These are phyloP conservation scores for Philaenus spumarius DNA, from an alignment of 1,140 invertebrate species.

Conservation along the genomic window DNA sequence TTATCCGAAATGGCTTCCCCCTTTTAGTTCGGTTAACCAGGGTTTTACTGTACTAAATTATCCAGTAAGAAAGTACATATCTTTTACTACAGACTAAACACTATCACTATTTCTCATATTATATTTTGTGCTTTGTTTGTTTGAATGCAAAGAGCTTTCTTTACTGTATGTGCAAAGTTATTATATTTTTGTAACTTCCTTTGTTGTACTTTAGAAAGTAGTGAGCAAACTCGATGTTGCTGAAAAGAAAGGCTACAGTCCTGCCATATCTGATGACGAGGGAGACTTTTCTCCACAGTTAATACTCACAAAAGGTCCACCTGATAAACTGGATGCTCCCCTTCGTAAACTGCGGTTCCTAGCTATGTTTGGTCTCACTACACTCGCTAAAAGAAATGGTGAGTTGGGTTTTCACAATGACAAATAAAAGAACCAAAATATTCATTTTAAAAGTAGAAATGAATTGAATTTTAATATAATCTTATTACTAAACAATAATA, in stretches of 20 bases:
- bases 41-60: too few species aligned
- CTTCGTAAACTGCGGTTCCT: slow-evolving; percentile 42
- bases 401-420: slow-evolving; percentile 20
- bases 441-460: too few species aligned
- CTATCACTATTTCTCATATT: too few species aligned
- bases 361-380: slow-evolving; percentile 43
- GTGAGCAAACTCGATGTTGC: slow-evolving; percentile 1
- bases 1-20: too few species aligned
- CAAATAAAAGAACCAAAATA: too few species aligned
- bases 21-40: too few species aligned
- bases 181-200: background rate
- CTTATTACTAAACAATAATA: too few species aligned
- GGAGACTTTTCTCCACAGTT: background rate
- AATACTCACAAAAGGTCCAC: slow-evolving; percentile 43
- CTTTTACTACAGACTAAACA: too few species aligned
- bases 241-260: background rate
- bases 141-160: background rate
- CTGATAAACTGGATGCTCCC: slow-evolving; percentile 40
- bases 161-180: background rate
- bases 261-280: background rate
- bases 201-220: background rate
- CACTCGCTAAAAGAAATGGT: slow-evolving; percentile 41
- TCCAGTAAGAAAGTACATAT: too few species aligned
- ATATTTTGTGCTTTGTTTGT: background rate
- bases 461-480: too few species aligned